Conservation (phyloP, 2,113 vertebrate genomes). For the Festucalex cinctus region DNA sequence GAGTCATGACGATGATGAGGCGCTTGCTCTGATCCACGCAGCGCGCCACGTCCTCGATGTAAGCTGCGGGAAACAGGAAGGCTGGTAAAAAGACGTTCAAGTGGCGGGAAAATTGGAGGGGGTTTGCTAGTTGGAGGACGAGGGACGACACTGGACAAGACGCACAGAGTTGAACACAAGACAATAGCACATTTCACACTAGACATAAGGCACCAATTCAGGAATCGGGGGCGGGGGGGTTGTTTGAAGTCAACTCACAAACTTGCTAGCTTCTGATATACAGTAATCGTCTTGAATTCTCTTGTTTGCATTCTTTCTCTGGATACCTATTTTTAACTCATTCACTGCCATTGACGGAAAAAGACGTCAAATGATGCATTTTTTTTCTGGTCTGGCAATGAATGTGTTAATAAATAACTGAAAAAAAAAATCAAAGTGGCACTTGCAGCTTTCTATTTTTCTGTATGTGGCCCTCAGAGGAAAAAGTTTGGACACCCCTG, state of each 20-base stretch:
- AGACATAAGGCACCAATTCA: slow-evolving; percentile 5
- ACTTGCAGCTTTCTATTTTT: no score
- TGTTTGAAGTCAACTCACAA: not conserved
- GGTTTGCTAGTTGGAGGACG: slow-evolving; percentile 8
- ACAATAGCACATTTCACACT: slow-evolving; percentile 17
- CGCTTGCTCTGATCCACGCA: slow-evolving; percentile 98
- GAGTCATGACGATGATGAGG: slow-evolving; percentile 97
- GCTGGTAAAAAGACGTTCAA: not conserved
- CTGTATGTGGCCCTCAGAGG: no score
- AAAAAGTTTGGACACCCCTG: no score
- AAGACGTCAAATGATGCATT: no score
- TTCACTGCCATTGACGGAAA: no score
- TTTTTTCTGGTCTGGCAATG: no score
- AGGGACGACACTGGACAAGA: slow-evolving; percentile 24
- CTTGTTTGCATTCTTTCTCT: no score
- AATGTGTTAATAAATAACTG: no score
- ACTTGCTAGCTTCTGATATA: not conserved
- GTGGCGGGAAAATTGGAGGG: not conserved
- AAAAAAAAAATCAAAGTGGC: no score
- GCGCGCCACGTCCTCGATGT: slow-evolving; percentile 97
- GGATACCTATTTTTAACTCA: no score
- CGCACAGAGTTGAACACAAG: slow-evolving; percentile 42
- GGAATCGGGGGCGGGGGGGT: no score
- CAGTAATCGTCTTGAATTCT: not conserved
- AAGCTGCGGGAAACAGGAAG: slow-evolving; percentile 74